Evolutionary conservation across 1,140 invertebrate species (phyloP).

Genomic region (Homarus americanus): DNA sequence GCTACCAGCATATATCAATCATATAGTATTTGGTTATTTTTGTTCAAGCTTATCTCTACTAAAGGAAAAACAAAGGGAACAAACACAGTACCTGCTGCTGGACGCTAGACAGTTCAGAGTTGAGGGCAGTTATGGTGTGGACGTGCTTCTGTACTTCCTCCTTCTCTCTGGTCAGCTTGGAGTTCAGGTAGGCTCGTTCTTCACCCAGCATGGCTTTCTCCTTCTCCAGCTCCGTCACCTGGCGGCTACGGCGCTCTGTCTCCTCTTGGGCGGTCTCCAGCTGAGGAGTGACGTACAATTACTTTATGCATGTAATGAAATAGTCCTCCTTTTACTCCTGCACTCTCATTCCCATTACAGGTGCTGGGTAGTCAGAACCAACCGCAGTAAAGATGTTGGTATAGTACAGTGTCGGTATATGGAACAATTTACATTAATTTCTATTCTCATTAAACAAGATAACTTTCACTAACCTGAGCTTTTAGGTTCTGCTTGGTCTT

Average conservation of each 20-base stretch:
- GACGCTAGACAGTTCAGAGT: slow-evolving; percentile 71
- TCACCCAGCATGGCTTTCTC: slow-evolving; percentile 66
- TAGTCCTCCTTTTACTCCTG: background rate
- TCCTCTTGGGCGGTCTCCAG: slow-evolving; percentile 67
- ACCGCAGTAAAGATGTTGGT: too few species aligned
- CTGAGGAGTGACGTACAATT: too few species aligned
- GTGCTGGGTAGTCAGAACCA: background rate
- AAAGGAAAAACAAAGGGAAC: background rate
- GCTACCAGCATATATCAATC: background rate
- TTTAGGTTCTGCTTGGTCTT: slow-evolving; percentile 66
- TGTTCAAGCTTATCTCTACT: background rate
- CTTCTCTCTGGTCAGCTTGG: slow-evolving; percentile 66
- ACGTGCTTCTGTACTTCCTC: slow-evolving; percentile 69
- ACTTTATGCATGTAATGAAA: too few species aligned
- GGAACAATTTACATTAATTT: too few species aligned
- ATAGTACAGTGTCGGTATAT: too few species aligned
- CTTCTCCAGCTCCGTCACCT: slow-evolving; percentile 68
- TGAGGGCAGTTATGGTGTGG: slow-evolving; percentile 72
- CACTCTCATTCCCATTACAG: background rate
- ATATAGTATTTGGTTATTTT: background rate
- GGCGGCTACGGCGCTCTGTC: slow-evolving; percentile 51
- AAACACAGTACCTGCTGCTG: slow-evolving; percentile 67
- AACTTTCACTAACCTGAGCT: slow-evolving; percentile 54
- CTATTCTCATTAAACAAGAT: background rate
- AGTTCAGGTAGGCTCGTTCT: slow-evolving; percentile 66